These are phyloP conservation scores for Bos javanicus DNA, from an alignment of 2,113 vertebrate genomes.

Conservation along the genomic window DNA sequence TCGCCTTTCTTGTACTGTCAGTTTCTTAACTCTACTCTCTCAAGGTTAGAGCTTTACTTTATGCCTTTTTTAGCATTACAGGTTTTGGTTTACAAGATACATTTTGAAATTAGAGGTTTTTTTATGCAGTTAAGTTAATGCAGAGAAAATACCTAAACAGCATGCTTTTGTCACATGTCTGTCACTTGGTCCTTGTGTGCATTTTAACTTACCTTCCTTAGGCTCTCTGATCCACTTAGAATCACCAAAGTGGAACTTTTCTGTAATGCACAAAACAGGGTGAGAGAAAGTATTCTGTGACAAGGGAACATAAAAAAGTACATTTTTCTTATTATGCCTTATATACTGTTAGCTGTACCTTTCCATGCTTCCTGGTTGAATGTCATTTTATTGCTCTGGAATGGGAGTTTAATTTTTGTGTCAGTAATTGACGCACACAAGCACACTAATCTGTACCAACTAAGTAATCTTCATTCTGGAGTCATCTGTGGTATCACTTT, in stretches of 20 bases:
- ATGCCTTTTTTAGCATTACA: conserved; percentile 44
- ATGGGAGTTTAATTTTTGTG: neutral
- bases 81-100: conserved; percentile 41
- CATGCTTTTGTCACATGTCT: conserved; percentile 46
- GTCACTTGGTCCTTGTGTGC: conserved; percentile 32
- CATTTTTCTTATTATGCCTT: neutral
- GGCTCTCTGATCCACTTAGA: neutral
- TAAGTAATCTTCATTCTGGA: neutral
- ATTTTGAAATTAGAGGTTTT: conserved; percentile 44
- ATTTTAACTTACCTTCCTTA: neutral
- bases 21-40: conserved; percentile 86
- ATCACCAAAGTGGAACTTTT: conserved; percentile 27
- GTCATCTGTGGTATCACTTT: neutral
- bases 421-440: neutral
- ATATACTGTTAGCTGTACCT: neutral
- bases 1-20: conserved; percentile 86
- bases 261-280: neutral
- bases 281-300: conserved; percentile 49
- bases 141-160: conserved; percentile 27
- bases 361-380: neutral
- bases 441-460: neutral
- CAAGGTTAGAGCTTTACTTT: conserved; percentile 87
- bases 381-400: conserved; percentile 8
- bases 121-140: conserved; percentile 13
- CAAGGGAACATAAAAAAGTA: neutral